Conservation (phyloP, 2,113 vertebrate genomes). For the Hypocryptadius cinnamomeus region DNA sequence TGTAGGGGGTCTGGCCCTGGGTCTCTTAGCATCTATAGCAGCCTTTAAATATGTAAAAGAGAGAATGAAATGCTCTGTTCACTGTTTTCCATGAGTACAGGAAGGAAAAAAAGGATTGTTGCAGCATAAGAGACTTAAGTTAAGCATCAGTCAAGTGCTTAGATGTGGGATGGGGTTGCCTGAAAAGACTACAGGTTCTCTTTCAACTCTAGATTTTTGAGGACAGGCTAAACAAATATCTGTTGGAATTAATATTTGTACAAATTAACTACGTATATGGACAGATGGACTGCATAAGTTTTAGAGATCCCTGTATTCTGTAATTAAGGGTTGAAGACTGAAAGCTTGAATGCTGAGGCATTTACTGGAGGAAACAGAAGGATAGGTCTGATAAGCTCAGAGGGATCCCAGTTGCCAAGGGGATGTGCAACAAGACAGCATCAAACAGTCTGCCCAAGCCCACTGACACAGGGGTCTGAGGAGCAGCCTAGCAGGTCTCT, state of each 20-base stretch:
- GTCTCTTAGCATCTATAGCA: neutral
- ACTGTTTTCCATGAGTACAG: neutral
- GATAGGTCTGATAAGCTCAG: neutral
- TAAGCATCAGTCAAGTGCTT: neutral
- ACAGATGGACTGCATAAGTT: neutral
- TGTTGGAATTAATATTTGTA: neutral
- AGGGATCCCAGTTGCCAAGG: neutral
- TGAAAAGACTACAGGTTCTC: neutral
- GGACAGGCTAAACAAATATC: neutral
- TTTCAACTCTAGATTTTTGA: neutral
- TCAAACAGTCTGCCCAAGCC: neutral
- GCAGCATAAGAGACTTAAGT: neutral
- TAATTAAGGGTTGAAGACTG: neutral
- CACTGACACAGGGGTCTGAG: accelerated
- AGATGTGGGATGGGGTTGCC: neutral
- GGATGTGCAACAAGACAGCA: neutral
- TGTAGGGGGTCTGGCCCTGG: neutral
- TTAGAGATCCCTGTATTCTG: neutral
- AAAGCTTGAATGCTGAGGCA: neutral
- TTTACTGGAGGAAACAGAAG: neutral
- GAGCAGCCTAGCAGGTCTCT: neutral
- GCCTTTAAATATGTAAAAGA: neutral
- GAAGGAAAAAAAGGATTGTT: neutral
- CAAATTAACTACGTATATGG: neutral
- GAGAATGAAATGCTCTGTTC: neutral